phyloP scores from a whole-genome alignment of 2,888 invertebrate species.

The Actias luna region DNA sequence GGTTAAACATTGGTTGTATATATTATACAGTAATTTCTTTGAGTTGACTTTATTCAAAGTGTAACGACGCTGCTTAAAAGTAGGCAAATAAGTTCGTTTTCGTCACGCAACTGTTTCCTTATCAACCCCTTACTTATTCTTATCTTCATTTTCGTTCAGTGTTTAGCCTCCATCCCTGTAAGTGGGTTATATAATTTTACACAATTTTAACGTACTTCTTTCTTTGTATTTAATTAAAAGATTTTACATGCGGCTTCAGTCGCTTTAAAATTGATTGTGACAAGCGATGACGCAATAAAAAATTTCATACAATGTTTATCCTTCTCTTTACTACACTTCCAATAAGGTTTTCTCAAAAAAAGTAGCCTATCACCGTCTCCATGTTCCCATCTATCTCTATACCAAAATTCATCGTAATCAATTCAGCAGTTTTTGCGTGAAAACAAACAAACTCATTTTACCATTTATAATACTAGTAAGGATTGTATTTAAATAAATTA shows the following conservation, averaged over 20 bases:
- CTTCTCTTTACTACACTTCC: too few species aligned
- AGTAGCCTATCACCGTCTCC: too few species aligned
- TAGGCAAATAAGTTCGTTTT: slow-evolving; percentile 24
- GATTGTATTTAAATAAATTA: too few species aligned
- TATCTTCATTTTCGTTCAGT: background rate
- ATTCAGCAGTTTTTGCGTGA: too few species aligned
- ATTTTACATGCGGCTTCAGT: background rate
- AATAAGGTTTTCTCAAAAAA: too few species aligned
- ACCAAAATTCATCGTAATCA: too few species aligned
- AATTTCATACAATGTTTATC: too few species aligned
- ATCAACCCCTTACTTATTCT: slow-evolving; percentile 24
- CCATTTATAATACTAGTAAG: too few species aligned
- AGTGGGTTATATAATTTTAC: background rate
- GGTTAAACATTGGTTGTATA: background rate
- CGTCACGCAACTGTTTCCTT: slow-evolving; percentile 32
- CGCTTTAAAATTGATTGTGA: too few species aligned
- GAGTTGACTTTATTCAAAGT: background rate
- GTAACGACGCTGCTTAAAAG: slow-evolving; percentile 21
- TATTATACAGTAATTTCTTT: background rate
- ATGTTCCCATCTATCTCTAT: too few species aligned
- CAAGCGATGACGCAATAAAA: too few species aligned
- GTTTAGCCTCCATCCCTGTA: background rate
- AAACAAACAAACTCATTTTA: too few species aligned
- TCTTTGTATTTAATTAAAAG: background rate
- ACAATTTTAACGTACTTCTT: background rate